phyloP scores from a whole-genome alignment of 1,140 invertebrate genomes.

The Chionoecetes opilio region DNA sequence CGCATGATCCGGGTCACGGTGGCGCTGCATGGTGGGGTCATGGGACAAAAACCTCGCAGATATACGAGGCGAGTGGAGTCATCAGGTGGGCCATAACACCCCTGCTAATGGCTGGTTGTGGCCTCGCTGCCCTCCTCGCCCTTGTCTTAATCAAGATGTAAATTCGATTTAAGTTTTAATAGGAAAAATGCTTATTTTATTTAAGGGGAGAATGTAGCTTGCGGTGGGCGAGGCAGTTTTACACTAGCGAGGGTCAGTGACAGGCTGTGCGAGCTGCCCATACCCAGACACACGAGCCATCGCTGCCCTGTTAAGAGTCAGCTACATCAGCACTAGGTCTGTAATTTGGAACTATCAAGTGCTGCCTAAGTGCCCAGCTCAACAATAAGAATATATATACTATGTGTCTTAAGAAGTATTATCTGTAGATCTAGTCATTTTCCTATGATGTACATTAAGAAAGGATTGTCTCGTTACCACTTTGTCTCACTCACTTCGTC shows the following conservation, averaged over 20 bases:
- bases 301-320: neutral
- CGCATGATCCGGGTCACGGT: neutral
- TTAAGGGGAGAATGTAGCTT: neutral
- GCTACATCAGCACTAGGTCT: neutral
- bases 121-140: neutral
- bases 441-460: neutral
- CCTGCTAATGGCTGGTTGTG: neutral
- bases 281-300: no score
- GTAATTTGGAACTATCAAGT: neutral
- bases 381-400: constrained; percentile 1
- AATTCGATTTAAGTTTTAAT: constrained; percentile 1
- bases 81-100: neutral
- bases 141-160: constrained; percentile 30
- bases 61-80: neutral
- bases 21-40: neutral
- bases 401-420: neutral
- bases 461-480: constrained; percentile 1
- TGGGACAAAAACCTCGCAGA: neutral
- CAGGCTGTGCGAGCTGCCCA: neutral
- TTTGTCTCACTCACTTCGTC: no score
- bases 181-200: neutral
- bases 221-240: neutral
- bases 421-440: neutral
- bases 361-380: neutral
- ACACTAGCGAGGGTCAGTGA: neutral